Base-by-base conservation (phyloP, 2,797 vertebrate species). In the Dendrocincla tyrannina region DNA sequence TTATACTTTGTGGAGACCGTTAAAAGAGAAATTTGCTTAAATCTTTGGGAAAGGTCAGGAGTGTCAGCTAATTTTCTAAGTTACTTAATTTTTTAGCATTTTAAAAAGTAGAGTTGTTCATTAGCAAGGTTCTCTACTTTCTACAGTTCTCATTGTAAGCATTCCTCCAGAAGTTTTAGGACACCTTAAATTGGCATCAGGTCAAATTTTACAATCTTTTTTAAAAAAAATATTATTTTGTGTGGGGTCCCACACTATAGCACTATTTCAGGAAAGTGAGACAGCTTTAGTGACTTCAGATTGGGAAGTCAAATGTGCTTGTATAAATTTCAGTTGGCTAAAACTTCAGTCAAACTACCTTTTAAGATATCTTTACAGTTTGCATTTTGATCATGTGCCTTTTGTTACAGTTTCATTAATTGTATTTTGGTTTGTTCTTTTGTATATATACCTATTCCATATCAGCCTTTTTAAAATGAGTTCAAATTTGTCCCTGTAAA, bases 181-280 rank as follows among this genome's bases (percentile, higher is more conserved):
- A 64, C 32, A 30, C 62, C 85, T 88, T 88, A 81, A 94, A 75
- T 72, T 90, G 63, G 67, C n/a, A 74, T 75, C 46, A 62, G 52
- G 46, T 86, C 75, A 85, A 49, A 85, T 64, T 91, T 91, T 77
- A 37, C 24, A 85, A 56, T 33, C 24, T 39, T 30, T 59, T 64
- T 42, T 39, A 46, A 7, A 24, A 28, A 28, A 15, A 28, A 7
- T 32, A 0, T 10, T 35, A 23, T 76, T 60, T 17, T 63, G 2
- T 47, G 7, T 24, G 35, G 27, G 1, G 4, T 60, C 18, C 84
- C 60, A 60, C 60, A 42, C 8, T 72, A 10, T 56, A 76, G 94
- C 94, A 88, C 88, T 88, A 13, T 60, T 95, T 95, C 85, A 85
- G 85, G 42, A 60, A 96, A 93, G 76, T 55, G 59, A 96, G 79